Conservation (phyloP, 2,113 vertebrate species). For the Salvelinus sp. region DNA sequence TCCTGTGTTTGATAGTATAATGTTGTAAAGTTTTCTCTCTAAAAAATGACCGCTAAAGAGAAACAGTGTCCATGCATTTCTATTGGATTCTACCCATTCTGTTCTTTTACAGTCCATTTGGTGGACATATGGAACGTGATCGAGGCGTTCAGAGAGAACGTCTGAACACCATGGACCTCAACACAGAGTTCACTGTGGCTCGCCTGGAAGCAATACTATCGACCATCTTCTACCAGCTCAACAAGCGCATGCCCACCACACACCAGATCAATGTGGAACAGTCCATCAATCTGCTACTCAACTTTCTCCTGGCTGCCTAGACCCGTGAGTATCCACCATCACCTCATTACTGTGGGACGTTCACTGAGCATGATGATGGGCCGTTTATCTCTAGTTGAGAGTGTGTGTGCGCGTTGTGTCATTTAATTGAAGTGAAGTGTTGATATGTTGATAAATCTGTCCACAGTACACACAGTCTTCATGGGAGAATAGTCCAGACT, state of each 20-base stretch:
- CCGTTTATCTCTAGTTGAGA: constrained; percentile 4
- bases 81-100: background rate
- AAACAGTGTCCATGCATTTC: background rate
- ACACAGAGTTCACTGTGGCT: constrained; percentile 85
- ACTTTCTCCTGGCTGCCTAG: constrained; percentile 96
- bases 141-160: constrained; percentile 92
- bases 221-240: constrained; percentile 95
- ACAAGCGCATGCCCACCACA: constrained; percentile 96
- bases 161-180: constrained; percentile 89
- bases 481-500: background rate
- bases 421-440: background rate
- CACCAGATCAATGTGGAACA: constrained; percentile 96
- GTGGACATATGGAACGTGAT: constrained; percentile 99
- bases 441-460: no score
- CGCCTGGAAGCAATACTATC: constrained; percentile 92
- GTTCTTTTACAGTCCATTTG: constrained; percentile 83
- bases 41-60: background rate
- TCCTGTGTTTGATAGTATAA: background rate
- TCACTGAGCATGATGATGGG: no score
- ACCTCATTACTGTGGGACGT: no score
- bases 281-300: constrained; percentile 90
- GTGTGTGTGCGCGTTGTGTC: no score
- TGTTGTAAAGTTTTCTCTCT: background rate
- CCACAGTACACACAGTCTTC: no score
- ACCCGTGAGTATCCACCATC: constrained; percentile 82